Evolutionary conservation across 2,113 vertebrate genomes (phyloP).

Genomic region (Gorsachius goisagi): DNA sequence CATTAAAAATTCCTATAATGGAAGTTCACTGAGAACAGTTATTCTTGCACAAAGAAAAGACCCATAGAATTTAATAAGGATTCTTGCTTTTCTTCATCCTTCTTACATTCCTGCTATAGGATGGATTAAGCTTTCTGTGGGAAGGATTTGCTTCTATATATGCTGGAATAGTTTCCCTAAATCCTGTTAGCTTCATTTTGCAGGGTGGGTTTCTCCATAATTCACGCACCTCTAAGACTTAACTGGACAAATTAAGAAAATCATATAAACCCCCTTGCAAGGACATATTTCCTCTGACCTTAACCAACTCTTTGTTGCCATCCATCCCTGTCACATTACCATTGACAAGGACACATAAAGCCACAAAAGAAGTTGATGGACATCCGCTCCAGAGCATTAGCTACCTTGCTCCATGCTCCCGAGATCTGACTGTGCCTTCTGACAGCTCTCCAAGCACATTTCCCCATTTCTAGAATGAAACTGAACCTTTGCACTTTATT

Average conservation of each 20-base stretch:
- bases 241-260: background rate
- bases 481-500: conserved; percentile 64
- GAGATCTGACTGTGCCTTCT: conserved; percentile 47
- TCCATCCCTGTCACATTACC: background rate
- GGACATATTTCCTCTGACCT: background rate
- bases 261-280: background rate
- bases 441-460: conserved; percentile 55
- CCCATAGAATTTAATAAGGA: background rate
- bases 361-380: conserved; percentile 26
- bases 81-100: background rate
- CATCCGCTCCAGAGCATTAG: conserved; percentile 15
- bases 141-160: background rate
- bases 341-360: conserved; percentile 39
- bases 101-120: background rate
- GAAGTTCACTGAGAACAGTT: background rate
- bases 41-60: background rate
- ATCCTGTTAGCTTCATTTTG: background rate
- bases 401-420: conserved; percentile 41
- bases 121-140: background rate
- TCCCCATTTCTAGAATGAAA: conserved; percentile 56
- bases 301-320: background rate
- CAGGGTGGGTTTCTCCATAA: background rate
- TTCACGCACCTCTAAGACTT: background rate
- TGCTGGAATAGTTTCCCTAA: background rate
- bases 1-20: background rate